Base-by-base conservation (phyloP, 2,113 vertebrate species). In the Poeciliopsis turrubarensis region DNA sequence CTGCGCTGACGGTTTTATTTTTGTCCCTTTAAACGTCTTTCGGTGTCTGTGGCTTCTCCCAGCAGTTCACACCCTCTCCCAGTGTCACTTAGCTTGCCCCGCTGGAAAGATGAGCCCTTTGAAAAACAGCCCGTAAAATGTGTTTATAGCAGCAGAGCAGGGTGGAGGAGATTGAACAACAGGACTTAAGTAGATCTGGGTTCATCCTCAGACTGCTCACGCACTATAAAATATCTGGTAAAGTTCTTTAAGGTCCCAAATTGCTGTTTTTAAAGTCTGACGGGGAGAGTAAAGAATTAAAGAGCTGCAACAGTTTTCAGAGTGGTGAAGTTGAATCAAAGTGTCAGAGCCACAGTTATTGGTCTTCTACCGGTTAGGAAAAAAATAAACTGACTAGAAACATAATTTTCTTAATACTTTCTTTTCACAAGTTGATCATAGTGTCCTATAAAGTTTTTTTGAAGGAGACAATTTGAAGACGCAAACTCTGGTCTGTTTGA, bases 1-100 rank as follows among this genome's bases (percentile, higher is more conserved):
- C 88, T 89, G 89, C 75, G 77, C 75, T 44, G 83, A 83, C 85
- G 51, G 60, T 3, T 86, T 86, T 89, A 81, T 78, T 70, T 72
- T 75, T 79, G 37, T 87, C 74, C 76, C 54, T 65, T 80, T 73
- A 69, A 83, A 71, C 54, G 89, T 86, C 79, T 73, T 79, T 73
- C 73, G 80, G 84, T 80, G 85, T 88, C 84, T 92, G 89, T 89
- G 91, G 90, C 87, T 89, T 91, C 84, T 79, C 82, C 83, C 85
- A 44, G 78, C 75, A 75, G 87, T 85, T 93, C 89, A 91, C 92
- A 89, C 92, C 87, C 94, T 92, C 87, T 78, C 72, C 78, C 80
- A 85, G 78, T 87, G 86, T 89, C 87, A 90, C 86, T 92, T 84
- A 89, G 72, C 78, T 30, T 77, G 82, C 82, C 87, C 60, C 75